Base-by-base conservation (phyloP, 2,113 vertebrate genomes). In the Apus apus region DNA sequence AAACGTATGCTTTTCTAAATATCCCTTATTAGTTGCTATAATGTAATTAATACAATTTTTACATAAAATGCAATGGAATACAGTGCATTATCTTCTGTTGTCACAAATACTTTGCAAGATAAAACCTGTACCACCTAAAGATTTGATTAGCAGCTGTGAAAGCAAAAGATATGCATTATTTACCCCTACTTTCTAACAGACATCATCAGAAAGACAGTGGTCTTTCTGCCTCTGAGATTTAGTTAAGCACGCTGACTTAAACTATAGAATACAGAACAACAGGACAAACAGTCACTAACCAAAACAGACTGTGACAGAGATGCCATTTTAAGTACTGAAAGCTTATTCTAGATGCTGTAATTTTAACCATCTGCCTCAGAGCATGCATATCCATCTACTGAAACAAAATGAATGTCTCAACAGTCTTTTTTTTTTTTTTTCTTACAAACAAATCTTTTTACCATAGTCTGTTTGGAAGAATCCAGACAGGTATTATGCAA, bases 401-500 rank as follows among this genome's bases (percentile, higher is more conserved):
- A 77, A 83, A 54, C 16, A 50, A 60, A 79, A 76, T 18, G 1
- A 48, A 54, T 8, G 6, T 50, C 30, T 70, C 51, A 65, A 10
- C 34, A 54, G 6, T 50, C 50, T 25, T 50, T 50, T 50, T 50
- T 19, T 18, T 18, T 13, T 26, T 51, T 51, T 51, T 26, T 53
- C 25, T 53, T 53, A 53, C 66, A 68, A 21, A 66, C 51, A 66
- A 85, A 30, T 3, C 20, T 50, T 70, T 87, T 97, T 97, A 98
- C 97, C 97, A 97, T 96, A 23, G 97, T 97, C 66, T 96, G 97
- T 91, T 98, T 98, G 92, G 97, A 97, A 91, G 97, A 95, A 90
- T 97, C 97, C 11, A 97, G 92, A 72, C 97, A 98, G 62, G 94
- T 78, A 82, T 91, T 96, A 64, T 85, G 94, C 83, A 98, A 61